Conservation (phyloP, 2,113 vertebrate species). For the Lagopus muta region DNA sequence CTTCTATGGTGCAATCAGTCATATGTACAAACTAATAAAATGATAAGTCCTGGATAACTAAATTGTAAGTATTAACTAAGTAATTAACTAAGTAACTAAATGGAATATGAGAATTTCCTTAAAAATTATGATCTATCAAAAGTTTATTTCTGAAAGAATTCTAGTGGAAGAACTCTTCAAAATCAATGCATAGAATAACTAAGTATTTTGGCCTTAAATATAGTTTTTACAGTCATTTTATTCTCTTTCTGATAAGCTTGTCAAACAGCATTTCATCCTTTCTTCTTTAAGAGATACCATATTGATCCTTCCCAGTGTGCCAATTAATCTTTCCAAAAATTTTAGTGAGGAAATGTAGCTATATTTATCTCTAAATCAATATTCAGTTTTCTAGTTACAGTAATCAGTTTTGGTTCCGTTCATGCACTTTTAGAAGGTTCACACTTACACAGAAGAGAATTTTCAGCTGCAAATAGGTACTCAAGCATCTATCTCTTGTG, state of each 20-base stretch:
- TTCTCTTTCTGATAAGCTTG: neutral
- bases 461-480: neutral
- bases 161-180: neutral
- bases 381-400: slow-evolving; percentile 13
- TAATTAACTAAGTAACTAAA: too few relatives aligned
- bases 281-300: slow-evolving; percentile 14
- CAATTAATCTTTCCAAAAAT: neutral
- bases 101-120: neutral
- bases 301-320: neutral
- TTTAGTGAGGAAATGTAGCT: slow-evolving; percentile 5
- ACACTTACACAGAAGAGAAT: neutral
- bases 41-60: neutral
- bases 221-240: neutral
- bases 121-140: neutral
- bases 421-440: neutral
- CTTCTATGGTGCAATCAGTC: neutral
- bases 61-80: neutral
- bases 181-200: neutral
- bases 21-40: neutral
- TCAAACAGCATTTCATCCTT: neutral
- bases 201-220: neutral
- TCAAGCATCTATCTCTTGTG: neutral
- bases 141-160: neutral
- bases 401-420: neutral
- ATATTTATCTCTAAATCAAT: slow-evolving; percentile 46